Evolutionary conservation across 2,888 invertebrate genomes (phyloP), one percentile per base, ranked within the genome.

Genomic region (Plemyria rubiginata): DNA sequence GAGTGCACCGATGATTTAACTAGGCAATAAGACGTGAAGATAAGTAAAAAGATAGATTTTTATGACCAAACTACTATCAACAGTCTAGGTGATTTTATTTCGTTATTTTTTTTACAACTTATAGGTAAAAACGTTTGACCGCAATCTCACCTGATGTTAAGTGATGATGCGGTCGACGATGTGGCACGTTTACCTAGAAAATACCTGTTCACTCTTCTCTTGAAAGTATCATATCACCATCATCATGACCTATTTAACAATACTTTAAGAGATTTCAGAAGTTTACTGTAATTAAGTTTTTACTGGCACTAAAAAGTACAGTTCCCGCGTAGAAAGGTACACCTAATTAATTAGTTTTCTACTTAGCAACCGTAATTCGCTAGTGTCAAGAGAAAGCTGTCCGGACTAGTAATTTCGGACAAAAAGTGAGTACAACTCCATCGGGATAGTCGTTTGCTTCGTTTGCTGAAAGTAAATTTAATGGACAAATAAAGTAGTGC

Each of bases 281-380:
- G 9, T 38, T 38, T 11, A 38, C 36, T 38, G 4, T 38, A 38
- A 11, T 38, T 51, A 22, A 38, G 16, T 16, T 38, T 36, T 48
- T 48, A 48, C 12, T 51, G 6, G 36, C 12, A 6, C 32, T 15
- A n/a, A 45, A 16, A 45, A 11, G 16, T 16, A 45, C 8, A 45
- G 15, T 45, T 45, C 45, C 16, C 45, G 45, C 16, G 16, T 7
- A 16, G 28, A 48, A 16, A 22, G 22, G 48, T 48, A 6, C 28
- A 48, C 28, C 51, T 51, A 51, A 51, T 51, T 51, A 38, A 51
- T 43, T 45, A 54, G 54, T 43, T 54, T 45, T 32, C 54, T 45
- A 54, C 54, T 45, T 29, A 54, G 43, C 45, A 54, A 43, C 32
- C 12, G n/a, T 43, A 45, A 54, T 51, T 38, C 28, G 48, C 48